phyloP scores from a whole-genome alignment of 2,113 vertebrate genomes.

The Phaetusa simplex region DNA sequence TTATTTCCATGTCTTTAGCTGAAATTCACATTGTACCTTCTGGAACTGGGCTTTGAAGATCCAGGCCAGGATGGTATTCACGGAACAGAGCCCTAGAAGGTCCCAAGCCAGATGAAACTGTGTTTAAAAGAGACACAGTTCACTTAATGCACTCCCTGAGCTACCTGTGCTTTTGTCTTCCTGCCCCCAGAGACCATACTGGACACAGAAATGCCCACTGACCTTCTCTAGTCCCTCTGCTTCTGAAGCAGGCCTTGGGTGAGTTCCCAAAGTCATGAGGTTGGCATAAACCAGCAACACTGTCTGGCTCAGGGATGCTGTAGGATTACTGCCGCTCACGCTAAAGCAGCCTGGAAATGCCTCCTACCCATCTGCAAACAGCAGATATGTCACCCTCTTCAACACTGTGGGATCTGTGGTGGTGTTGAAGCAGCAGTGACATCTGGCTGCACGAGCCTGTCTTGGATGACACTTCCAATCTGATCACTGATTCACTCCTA shows the following conservation, averaged over 20 bases:
- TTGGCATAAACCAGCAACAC: background rate
- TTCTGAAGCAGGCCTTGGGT: background rate
- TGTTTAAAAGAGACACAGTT: background rate
- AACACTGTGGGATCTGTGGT: background rate
- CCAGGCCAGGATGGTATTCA: background rate
- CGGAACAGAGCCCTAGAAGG: background rate
- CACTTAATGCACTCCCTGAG: background rate
- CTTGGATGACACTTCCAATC: background rate
- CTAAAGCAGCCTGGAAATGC: background rate
- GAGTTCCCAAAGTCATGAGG: background rate
- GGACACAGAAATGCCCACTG: background rate
- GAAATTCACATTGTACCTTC: background rate
- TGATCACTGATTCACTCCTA: background rate
- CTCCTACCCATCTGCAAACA: background rate
- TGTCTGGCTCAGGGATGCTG: background rate
- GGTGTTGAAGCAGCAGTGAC: background rate
- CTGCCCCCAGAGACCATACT: background rate
- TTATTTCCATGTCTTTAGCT: background rate
- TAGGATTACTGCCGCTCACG: background rate
- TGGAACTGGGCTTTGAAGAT: background rate
- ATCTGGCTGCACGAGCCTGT: background rate
- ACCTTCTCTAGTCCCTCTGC: background rate
- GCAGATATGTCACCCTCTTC: background rate
- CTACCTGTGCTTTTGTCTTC: background rate
- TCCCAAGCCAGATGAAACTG: background rate